Evolutionary conservation across 2,888 invertebrate species (phyloP), one percentile per base, ranked within the genome.

Genomic region (Leistus spinibarbis): DNA sequence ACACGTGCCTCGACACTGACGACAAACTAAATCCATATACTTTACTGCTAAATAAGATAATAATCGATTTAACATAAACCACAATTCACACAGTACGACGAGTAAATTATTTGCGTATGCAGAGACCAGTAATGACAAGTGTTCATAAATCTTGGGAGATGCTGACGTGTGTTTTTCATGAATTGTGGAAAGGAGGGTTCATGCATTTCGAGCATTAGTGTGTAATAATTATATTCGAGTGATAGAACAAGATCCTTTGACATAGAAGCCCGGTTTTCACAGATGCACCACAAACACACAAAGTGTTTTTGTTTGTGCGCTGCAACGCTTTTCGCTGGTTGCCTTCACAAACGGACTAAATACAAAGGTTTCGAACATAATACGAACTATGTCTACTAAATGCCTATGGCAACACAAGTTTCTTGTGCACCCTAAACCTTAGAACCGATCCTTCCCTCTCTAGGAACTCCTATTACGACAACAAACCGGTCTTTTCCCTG

Each of bases 231-330:
- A 40, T 40, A 40, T 40, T 40, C 40, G 40, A 40, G 40, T 60
- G 22, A 60, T 60, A 60, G 2, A 19, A 22, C 4, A 3, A 20
- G 17, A 20, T 60, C 60, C 60, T 60, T 60, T 60, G 60, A 60
- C 17, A 60, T n/a, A n/a, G n/a, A n/a, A 20, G 22, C 22, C 7
- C 13, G 7, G n/a, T 19, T 60, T 22, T 60, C 60, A 60, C 60
- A 60, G 22, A 60, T 60, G 60, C 60, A 60, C 16, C 60, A 60
- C 60, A 17, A 17, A 60, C 60, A 60, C 57, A 57, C 57, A 57
- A 64, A 22, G 24, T 10, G 20, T 27, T 27, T 27, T 65, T 27
- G 24, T 40, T 27, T 24, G 19, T n/a, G 27, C 53, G 53, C 5
- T 66, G 53, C 53, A 40, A 16, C 16, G 53, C 19, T 19, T 53